Evolutionary conservation across 2,888 invertebrate species (phyloP).

Genomic region (Idaea aversata): DNA sequence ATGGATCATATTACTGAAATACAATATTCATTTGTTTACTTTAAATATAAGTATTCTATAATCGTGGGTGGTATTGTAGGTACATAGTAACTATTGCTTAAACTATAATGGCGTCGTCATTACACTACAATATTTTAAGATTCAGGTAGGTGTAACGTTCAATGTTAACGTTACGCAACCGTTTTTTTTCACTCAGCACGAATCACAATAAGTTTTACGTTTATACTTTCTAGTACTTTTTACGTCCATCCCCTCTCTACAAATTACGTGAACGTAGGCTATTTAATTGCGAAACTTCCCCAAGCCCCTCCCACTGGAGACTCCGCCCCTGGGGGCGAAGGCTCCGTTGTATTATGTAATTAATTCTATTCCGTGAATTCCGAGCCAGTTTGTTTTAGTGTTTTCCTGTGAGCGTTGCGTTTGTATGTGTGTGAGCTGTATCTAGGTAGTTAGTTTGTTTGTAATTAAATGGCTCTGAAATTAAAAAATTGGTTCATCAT

Average conservation of each 20-base stretch:
- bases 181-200: neutral
- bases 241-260: conserved; percentile 3
- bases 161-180: neutral
- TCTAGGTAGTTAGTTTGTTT: neutral
- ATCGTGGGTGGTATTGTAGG: too few species aligned
- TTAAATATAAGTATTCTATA: too few species aligned
- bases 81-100: too few species aligned
- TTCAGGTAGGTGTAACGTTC: too few species aligned
- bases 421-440: conserved; percentile 10
- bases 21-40: too few species aligned
- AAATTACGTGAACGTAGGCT: conserved; percentile 53
- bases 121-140: too few species aligned
- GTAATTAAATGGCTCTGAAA: neutral
- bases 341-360: conserved; percentile 42
- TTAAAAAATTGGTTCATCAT: neutral
- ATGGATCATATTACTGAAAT: too few species aligned
- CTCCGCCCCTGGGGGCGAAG: conserved; percentile 30
- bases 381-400: conserved; percentile 37
- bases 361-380: conserved; percentile 57
- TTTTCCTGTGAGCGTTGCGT: conserved; percentile 24
- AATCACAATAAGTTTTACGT: conserved; percentile 8
- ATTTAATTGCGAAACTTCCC: conserved; percentile 45
- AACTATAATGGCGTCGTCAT: too few species aligned
- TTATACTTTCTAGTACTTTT: neutral
- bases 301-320: conserved; percentile 32